Base-by-base conservation (phyloP, 2,113 vertebrate genomes). In the Ranitomeya variabilis region DNA sequence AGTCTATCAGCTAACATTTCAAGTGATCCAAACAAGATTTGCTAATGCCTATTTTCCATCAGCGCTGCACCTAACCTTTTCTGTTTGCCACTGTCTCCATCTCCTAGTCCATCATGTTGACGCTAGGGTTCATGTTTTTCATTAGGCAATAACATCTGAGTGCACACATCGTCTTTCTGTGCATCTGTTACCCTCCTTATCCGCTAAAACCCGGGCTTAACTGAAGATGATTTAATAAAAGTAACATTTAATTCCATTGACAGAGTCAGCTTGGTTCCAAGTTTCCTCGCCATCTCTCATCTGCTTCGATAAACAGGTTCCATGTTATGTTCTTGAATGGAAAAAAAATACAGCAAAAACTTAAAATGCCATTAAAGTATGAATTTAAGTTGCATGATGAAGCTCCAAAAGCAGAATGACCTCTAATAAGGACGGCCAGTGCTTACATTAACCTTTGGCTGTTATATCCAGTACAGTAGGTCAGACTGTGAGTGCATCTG, bases 121-220 rank as follows among this genome's bases (percentile, higher is more conserved):
- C 45, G 81, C 64, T 69, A 23, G 21, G 62, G 16, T 83, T 83
- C 80, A 83, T 83, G 80, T 83, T 83, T 83, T 83, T 83, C 60
- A 83, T 66, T 83, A 83, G 60, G 80, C 37, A 83, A 51, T 45
- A 83, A 83, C 59, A 83, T 83, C 37, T 83, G 80, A 83, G 80
- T 83, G 80, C 80, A 52, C 3, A n/a, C 60, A 52, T 37, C 4
- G 60, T 12, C 80, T 64, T 66, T 19, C 60, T 52, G 31, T 45
- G 60, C 31, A 66, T 83, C 80, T 83, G 31, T 66, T 79, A 79
- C 77, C 64, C 80, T 83, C 60, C 80, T 45, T 66, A 66, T 83
- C 80, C 21, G 80, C 60, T 83, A 83, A 83, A 83, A 83, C 26
- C 64, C 37, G 19, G 26, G 26, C 26, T 62, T 62, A 62, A 81